Evolutionary conservation across 2,797 vertebrate genomes (phyloP), one percentile per base, ranked within the genome.

Genomic region (Denticeps clupeoides): DNA sequence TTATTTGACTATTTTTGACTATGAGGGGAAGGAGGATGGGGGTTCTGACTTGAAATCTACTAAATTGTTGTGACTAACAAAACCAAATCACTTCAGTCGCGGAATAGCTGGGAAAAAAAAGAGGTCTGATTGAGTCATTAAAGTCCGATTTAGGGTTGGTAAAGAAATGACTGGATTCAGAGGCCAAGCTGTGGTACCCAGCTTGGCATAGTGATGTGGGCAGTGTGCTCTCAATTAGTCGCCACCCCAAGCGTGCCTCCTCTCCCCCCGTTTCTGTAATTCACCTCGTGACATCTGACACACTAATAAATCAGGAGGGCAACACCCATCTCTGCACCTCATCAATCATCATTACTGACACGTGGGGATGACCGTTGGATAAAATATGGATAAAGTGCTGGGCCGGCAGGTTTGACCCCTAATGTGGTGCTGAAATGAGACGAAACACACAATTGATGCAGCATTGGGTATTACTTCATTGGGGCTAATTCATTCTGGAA

Each of bases 191-290:
- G 43, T 16, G 43, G 12, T 18, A 4, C 13, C 38, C 22, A 38
- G 41, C 13, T 40, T 26, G 10, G 18, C 24, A n/a, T n/a, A n/a
- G n/a, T n/a, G n/a, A n/a, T n/a, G n/a, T n/a, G n/a, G n/a, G n/a
- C n/a, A n/a, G n/a, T n/a, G n/a, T n/a, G n/a, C n/a, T n/a, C n/a
- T n/a, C n/a, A n/a, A n/a, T n/a, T n/a, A n/a, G n/a, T n/a, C n/a
- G n/a, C n/a, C n/a, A n/a, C n/a, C n/a, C n/a, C n/a, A n/a, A n/a
- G n/a, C n/a, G n/a, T n/a, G n/a, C n/a, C n/a, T n/a, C n/a, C n/a
- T n/a, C n/a, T n/a, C n/a, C n/a, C n/a, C n/a, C n/a, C 23, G 33
- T 35, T 45, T 54, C 52, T 41, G 25, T 29, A 21, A 49, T 53
- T 41, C 21, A 45, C 33, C 2, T 41, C 10, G 19, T 29, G 24